These are phyloP conservation scores for Metallyticus violacea DNA, from an alignment of 2,888 invertebrate species.

Conservation along the genomic window DNA sequence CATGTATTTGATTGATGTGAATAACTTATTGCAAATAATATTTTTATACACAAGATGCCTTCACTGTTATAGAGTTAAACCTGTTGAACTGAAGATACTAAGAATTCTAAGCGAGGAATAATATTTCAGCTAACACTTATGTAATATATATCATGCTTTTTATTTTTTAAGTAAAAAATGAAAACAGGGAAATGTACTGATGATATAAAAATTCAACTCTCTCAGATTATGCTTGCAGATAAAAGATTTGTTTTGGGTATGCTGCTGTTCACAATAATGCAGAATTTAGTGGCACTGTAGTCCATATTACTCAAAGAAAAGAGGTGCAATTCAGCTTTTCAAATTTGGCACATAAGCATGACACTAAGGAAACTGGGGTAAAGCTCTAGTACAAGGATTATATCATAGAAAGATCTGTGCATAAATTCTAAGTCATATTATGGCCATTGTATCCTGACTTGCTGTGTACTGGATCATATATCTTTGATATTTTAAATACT, in stretches of 20 bases:
- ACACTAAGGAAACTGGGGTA: too few species aligned
- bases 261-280: too few species aligned
- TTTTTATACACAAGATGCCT: constrained; percentile 27
- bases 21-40: constrained; percentile 12
- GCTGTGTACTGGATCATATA: too few species aligned
- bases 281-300: too few species aligned
- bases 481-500: too few species aligned
- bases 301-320: neutral
- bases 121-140: neutral
- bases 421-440: too few species aligned
- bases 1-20: constrained; percentile 2
- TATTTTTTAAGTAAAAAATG: neutral
- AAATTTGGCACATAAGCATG: too few species aligned
- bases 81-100: neutral
- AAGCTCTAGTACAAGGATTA: too few species aligned
- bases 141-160: neutral
- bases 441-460: too few species aligned
- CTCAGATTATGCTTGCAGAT: neutral
- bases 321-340: too few species aligned
- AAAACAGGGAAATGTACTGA: neutral
- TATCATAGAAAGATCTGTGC: too few species aligned
- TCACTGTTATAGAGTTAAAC: constrained; percentile 17
- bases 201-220: neutral
- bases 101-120: neutral
- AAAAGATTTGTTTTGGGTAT: neutral